A percentile compares a stretch with the other conserved stretches of the same genome.
Evolutionary conservation across 2,797 vertebrate species (phyloP).

Genomic region (Ctenopoma kingsleyae): DNA sequence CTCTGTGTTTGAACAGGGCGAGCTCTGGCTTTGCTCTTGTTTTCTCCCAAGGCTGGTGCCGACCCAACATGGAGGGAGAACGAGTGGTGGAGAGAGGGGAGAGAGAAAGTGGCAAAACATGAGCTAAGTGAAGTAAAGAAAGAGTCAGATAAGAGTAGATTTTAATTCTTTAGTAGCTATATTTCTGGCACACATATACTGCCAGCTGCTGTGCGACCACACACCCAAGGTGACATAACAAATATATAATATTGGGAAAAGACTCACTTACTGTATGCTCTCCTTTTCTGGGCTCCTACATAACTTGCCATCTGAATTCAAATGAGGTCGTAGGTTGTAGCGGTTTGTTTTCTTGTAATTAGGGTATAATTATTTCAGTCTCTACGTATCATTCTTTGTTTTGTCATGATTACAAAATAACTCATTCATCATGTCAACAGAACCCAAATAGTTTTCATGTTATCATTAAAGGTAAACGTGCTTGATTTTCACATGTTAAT

Average conservation of each 20-base stretch:
- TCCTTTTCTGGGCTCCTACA: conserved; percentile 1
- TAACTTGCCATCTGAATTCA: conserved; percentile 1
- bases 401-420: conserved; percentile 23
- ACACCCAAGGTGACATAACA: not conserved
- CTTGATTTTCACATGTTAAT: conserved; percentile 7
- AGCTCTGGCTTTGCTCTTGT: conserved; percentile 42
- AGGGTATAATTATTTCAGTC: conserved; percentile 6
- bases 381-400: not conserved
- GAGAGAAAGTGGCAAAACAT: conserved; percentile 7
- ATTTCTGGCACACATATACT: not conserved
- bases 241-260: conserved; percentile 9
- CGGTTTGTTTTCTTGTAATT: conserved; percentile 16
- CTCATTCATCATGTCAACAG: conserved; percentile 14
- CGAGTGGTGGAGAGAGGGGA: not conserved
- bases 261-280: not conserved
- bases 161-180: conserved; percentile 20
- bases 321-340: not conserved
- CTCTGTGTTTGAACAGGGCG: conserved; percentile 49
- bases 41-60: conserved; percentile 41
- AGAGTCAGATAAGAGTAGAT: conserved; percentile 10
- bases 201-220: conserved; percentile 29
- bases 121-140: conserved; percentile 19
- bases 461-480: conserved; percentile 21
- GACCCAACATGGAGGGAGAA: conserved; percentile 24
- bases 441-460: conserved; percentile 7